Conservation (phyloP, 2,888 invertebrate genomes). For the Gerris lacustris region DNA sequence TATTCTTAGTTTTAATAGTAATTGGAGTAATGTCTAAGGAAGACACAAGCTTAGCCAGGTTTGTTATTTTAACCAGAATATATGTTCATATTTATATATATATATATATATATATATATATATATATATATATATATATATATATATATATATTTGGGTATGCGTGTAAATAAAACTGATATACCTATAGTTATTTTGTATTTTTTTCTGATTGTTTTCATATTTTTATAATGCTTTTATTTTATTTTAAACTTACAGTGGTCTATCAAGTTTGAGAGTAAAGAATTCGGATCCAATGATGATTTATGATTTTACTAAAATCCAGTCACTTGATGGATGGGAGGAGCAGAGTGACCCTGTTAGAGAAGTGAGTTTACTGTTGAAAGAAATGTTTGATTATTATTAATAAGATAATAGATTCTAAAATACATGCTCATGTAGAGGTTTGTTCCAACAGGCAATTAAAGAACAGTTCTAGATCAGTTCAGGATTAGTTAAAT, state of each 20-base stretch:
- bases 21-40: not conserved
- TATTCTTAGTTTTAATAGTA: not conserved
- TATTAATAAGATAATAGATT: too few species aligned
- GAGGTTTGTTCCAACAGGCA: too few species aligned
- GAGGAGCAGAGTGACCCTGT: slow-evolving; percentile 52
- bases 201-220: too few species aligned
- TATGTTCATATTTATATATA: too few species aligned
- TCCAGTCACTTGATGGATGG: slow-evolving; percentile 44
- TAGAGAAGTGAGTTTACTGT: slow-evolving; percentile 33
- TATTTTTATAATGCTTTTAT: not conserved
- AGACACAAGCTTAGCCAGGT: not conserved
- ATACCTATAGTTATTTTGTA: too few species aligned
- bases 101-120: too few species aligned
- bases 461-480: too few species aligned
- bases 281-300: slow-evolving; percentile 19
- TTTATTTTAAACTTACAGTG: not conserved
- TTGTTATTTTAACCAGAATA: not conserved
- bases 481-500: too few species aligned
- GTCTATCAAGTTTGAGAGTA: not conserved
- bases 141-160: too few species aligned
- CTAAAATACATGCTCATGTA: too few species aligned
- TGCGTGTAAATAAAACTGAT: too few species aligned
- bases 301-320: slow-evolving; percentile 48
- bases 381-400: not conserved
- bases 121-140: too few species aligned